Conservation (phyloP, 2,113 vertebrate genomes). For the Festucalex cinctus region DNA sequence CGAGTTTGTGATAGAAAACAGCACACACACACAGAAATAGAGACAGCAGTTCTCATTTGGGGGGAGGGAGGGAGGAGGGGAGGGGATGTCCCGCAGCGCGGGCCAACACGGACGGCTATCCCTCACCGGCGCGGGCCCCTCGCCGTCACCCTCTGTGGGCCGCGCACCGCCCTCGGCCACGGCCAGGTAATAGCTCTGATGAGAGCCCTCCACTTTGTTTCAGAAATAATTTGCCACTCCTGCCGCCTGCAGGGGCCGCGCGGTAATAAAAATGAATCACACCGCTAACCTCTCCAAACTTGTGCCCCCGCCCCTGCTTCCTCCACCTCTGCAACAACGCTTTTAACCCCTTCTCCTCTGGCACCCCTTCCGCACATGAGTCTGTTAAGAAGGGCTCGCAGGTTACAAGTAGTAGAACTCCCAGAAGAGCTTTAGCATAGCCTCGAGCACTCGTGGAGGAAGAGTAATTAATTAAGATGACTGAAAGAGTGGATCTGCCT, state of each 20-base stretch:
- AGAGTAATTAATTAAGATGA: constrained; percentile 72
- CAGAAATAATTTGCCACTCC: constrained; percentile 82
- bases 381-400: constrained; percentile 35
- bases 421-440: constrained; percentile 58
- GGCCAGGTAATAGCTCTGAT: constrained; percentile 80
- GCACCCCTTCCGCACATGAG: not conserved
- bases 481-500: constrained; percentile 47
- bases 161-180: constrained; percentile 65
- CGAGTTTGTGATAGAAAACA: constrained; percentile 56
- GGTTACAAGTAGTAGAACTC: constrained; percentile 41
- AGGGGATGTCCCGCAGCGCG: constrained; percentile 68
- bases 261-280: constrained; percentile 83
- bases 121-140: constrained; percentile 68
- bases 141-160: constrained; percentile 67
- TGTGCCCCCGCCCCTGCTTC: constrained; percentile 27
- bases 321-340: not conserved
- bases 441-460: constrained; percentile 54
- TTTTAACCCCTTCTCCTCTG: constrained; percentile 62
- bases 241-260: constrained; percentile 73
- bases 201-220: constrained; percentile 81
- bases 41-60: constrained; percentile 60
- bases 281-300: constrained; percentile 72
- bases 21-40: constrained; percentile 24
- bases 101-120: constrained; percentile 74
- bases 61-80: constrained; percentile 28